Conservation (phyloP, 2,888 invertebrate genomes). For the Pristionchus mayeri region DNA sequence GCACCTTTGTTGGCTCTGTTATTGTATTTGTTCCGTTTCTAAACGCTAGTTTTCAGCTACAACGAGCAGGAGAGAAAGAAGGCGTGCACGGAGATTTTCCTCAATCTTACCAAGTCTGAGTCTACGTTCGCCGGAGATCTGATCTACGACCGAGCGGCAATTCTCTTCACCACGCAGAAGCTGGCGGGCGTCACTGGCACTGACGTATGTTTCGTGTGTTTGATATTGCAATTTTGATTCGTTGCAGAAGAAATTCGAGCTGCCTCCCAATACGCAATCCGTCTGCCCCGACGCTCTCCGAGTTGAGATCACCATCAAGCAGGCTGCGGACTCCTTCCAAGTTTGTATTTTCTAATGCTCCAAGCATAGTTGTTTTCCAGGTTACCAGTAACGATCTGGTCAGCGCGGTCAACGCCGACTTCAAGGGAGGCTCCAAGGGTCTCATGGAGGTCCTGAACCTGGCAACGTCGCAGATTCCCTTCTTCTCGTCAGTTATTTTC, state of each 20-base stretch:
- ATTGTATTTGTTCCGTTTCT: not conserved
- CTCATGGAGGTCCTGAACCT: conserved; percentile 45
- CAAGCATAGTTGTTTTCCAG: not conserved
- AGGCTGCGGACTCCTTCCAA: conserved; percentile 45
- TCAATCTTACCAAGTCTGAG: not conserved
- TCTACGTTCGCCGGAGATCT: not conserved
- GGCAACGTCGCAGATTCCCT: conserved; percentile 1
- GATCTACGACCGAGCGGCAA: conserved; percentile 32
- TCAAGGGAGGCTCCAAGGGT: not conserved
- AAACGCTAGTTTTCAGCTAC: conserved; percentile 1
- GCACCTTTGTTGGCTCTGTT: too few relatives aligned
- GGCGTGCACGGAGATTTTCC: conserved; percentile 42
- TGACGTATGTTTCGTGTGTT: not conserved
- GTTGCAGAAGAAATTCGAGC: not conserved
- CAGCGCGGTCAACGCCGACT: conserved; percentile 19
- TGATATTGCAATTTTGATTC: not conserved
- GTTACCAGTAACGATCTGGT: conserved; percentile 27
- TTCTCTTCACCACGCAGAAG: conserved; percentile 15
- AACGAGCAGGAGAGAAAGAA: conserved; percentile 44
- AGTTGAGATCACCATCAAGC: conserved; percentile 32
- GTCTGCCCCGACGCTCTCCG: conserved; percentile 25
- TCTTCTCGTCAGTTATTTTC: conserved; percentile 18
- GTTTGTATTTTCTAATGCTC: not conserved
- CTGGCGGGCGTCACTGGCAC: not conserved
- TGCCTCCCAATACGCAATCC: not conserved